A percentile compares a stretch with the other conserved stretches of the same genome.
phyloP scores from a whole-genome alignment of 2,888 invertebrate genomes.

The Callinectes sapidus region DNA sequence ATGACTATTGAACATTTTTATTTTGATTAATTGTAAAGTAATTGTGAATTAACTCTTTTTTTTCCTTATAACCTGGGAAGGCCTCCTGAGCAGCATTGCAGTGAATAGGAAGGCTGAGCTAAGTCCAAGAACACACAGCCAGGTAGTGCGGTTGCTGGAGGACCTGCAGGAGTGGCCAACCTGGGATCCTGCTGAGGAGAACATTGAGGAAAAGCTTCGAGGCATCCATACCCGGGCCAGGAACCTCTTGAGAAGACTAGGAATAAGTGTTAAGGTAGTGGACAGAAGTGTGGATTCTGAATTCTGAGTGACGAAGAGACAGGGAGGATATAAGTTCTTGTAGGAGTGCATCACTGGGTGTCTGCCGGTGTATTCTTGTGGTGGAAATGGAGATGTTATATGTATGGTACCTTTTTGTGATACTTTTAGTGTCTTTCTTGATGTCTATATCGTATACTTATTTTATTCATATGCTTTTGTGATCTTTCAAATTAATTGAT shows the following conservation, averaged over 20 bases:
- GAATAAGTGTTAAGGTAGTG: conserved; percentile 42
- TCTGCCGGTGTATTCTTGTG: background rate
- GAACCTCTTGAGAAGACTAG: conserved; percentile 39
- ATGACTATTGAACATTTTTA: background rate
- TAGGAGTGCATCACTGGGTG: background rate
- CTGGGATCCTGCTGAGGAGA: conserved; percentile 47
- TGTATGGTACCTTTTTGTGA: background rate
- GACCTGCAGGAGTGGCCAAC: conserved; percentile 38
- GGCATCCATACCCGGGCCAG: conserved; percentile 52
- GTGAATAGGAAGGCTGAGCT: conserved; percentile 40
- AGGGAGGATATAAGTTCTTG: background rate
- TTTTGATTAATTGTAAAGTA: background rate
- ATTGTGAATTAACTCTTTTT: background rate
- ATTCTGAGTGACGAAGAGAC: background rate
- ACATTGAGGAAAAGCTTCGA: conserved; percentile 38
- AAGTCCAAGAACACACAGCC: conserved; percentile 28
- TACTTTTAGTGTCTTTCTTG: background rate
- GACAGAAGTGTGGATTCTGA: conserved; percentile 57
- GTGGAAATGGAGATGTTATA: background rate
- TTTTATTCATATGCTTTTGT: conserved; percentile 17
- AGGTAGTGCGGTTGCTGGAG: conserved; percentile 35
- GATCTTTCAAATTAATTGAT: background rate
- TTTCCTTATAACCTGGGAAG: background rate
- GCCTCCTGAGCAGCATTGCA: conserved; percentile 42
- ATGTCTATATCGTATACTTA: background rate